Percentiles rank a stretch among this genome's conserved stretches.
phyloP scores from a whole-genome alignment of 2,888 invertebrate species.

The Habroteleia sp. region DNA sequence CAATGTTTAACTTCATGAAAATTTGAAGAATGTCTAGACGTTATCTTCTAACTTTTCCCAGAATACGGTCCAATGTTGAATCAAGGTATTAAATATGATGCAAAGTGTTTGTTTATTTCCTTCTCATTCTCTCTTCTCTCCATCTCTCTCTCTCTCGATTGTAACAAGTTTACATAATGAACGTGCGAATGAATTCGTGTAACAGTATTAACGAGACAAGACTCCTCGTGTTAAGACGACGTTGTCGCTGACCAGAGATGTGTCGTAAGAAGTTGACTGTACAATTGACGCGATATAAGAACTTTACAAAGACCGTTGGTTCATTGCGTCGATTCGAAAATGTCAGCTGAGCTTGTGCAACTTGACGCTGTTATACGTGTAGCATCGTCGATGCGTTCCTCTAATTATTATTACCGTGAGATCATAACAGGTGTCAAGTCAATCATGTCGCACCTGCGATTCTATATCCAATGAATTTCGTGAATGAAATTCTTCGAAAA shows the following conservation, averaged over 20 bases:
- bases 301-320: constrained; percentile 69
- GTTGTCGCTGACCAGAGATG: constrained; percentile 69
- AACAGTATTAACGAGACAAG: constrained; percentile 64
- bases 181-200: constrained; percentile 63
- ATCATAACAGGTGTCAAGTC: constrained; percentile 39
- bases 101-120: no score
- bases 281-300: constrained; percentile 69
- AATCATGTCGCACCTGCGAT: constrained; percentile 39
- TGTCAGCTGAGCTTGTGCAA: constrained; percentile 69
- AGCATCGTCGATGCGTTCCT: constrained; percentile 44
- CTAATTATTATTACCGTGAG: constrained; percentile 51
- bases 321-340: constrained; percentile 69
- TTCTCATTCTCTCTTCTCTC: neutral
- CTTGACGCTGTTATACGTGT: constrained; percentile 53
- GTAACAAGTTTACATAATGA: constrained; percentile 66
- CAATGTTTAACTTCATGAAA: no score
- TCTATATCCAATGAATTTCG: neutral
- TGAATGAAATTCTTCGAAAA: constrained; percentile 17
- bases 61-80: no score
- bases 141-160: constrained; percentile 25
- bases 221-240: constrained; percentile 60
- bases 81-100: no score
- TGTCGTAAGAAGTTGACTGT: constrained; percentile 67
- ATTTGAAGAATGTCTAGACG: no score
- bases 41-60: no score